These are phyloP conservation scores for Coremacera marginata DNA, from an alignment of 2,888 invertebrate genomes.

Conservation along the genomic window DNA sequence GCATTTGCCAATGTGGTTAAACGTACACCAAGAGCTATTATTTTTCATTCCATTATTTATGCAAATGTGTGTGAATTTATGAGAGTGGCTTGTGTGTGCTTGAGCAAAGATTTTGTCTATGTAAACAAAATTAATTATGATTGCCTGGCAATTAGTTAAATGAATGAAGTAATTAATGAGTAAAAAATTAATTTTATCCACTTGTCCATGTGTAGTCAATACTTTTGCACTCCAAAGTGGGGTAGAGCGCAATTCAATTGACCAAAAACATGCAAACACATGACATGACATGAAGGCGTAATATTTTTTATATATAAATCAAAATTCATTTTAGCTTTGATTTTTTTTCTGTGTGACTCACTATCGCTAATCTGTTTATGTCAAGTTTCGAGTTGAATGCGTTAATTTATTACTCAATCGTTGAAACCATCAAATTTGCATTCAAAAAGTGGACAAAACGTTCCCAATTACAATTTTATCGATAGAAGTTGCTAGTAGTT, in stretches of 20 bases:
- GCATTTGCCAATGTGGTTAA: conserved; percentile 19
- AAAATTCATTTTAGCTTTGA: background rate
- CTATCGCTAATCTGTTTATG: background rate
- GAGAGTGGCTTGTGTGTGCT: background rate
- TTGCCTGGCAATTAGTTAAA: conserved; percentile 26
- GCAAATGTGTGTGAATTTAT: conserved; percentile 10
- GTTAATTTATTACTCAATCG: background rate
- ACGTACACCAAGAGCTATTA: conserved; percentile 11
- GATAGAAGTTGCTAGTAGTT: too few relatives aligned
- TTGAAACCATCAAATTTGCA: background rate
- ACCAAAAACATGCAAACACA: background rate
- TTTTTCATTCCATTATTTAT: conserved; percentile 29
- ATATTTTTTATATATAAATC: background rate
- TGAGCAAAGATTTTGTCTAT: conserved; percentile 16
- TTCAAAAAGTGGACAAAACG: too few relatives aligned
- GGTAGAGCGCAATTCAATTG: too few relatives aligned
- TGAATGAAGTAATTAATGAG: conserved; percentile 25
- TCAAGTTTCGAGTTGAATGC: background rate
- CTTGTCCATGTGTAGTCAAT: background rate
- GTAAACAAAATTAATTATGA: conserved; percentile 24
- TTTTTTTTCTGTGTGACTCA: too few relatives aligned
- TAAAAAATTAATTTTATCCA: conserved; percentile 22
- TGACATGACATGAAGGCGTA: background rate
- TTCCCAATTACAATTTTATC: too few relatives aligned
- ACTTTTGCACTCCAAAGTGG: background rate